These are phyloP conservation scores for Calvadosia cruxmelitensis DNA, from an alignment of 30 jellyfish, hydroid and myxozoan species.

Conservation along the genomic window DNA sequence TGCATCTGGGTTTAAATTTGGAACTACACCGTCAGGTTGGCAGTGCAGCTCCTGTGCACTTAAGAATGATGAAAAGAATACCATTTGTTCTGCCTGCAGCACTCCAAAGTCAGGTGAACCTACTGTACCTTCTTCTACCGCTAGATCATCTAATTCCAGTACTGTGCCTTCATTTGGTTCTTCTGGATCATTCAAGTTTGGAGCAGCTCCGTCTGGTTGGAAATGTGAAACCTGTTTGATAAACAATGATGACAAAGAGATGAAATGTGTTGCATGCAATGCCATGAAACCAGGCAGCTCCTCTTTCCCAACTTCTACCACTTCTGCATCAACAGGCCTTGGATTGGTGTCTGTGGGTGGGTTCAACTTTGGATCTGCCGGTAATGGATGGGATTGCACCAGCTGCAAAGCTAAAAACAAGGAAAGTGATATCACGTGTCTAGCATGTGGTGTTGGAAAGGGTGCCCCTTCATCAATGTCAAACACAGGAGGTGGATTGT, in stretches of 20 bases:
- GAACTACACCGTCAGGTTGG: neutral
- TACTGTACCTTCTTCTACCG: neutral
- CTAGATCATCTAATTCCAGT: neutral
- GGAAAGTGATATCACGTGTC: neutral
- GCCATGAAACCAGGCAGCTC: slow-evolving; percentile 25
- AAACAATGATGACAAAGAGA: slow-evolving; percentile 13
- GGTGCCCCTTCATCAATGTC: neutral
- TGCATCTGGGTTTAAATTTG: neutral
- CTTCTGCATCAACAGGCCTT: no score
- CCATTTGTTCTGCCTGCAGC: neutral
- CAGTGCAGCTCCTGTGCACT: no score
- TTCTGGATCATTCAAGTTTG: slow-evolving; percentile 1
- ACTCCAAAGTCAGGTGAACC: neutral
- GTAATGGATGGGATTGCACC: no score
- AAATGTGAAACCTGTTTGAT: slow-evolving; percentile 64
- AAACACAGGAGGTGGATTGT: neutral
- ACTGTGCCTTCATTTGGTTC: neutral
- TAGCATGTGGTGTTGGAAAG: neutral
- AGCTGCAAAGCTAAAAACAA: no score
- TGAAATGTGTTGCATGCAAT: slow-evolving; percentile 48
- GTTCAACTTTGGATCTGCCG: no score
- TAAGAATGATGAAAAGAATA: no score
- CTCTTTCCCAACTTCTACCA: no score
- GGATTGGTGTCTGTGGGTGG: no score
- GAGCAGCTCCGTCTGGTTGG: slow-evolving; percentile 40